Evolutionary conservation across 2,888 invertebrate species (phyloP).

Genomic region (Caradrina kadenii): DNA sequence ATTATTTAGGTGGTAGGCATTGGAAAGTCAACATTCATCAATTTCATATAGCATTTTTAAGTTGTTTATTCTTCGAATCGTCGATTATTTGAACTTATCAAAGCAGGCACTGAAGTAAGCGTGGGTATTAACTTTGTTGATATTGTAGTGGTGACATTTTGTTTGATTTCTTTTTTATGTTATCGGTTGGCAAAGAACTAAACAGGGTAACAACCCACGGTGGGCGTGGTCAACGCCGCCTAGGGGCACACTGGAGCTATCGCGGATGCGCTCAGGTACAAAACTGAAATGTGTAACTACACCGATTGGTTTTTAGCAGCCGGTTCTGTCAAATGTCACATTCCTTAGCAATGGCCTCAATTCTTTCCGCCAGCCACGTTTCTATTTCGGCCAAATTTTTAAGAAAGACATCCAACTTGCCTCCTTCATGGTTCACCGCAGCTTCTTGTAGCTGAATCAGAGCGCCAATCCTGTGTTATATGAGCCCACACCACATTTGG

Average conservation of each 20-base stretch:
- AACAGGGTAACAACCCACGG: not conserved
- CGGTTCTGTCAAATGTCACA: too few species aligned
- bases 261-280: too few species aligned
- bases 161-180: slow-evolving; percentile 1
- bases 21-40: not conserved
- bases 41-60: not conserved
- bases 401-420: not conserved
- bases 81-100: slow-evolving; percentile 26
- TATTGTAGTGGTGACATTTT: slow-evolving; percentile 10
- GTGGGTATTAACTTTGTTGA: slow-evolving; percentile 24
- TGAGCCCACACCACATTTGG: not conserved
- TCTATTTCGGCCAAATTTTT: not conserved
- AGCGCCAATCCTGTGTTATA: not conserved
- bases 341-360: not conserved
- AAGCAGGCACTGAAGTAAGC: slow-evolving; percentile 15
- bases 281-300: too few species aligned
- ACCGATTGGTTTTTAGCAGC: too few species aligned
- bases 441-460: not conserved
- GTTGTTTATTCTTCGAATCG: slow-evolving; percentile 2
- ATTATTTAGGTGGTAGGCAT: not conserved
- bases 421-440: not conserved
- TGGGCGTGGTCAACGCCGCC: too few species aligned
- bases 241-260: too few species aligned
- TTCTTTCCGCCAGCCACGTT: not conserved
- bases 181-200: not conserved